These are phyloP conservation scores for Hippocampus kuda DNA, from an alignment of 2,797 vertebrate genomes.

Conservation along the genomic window DNA sequence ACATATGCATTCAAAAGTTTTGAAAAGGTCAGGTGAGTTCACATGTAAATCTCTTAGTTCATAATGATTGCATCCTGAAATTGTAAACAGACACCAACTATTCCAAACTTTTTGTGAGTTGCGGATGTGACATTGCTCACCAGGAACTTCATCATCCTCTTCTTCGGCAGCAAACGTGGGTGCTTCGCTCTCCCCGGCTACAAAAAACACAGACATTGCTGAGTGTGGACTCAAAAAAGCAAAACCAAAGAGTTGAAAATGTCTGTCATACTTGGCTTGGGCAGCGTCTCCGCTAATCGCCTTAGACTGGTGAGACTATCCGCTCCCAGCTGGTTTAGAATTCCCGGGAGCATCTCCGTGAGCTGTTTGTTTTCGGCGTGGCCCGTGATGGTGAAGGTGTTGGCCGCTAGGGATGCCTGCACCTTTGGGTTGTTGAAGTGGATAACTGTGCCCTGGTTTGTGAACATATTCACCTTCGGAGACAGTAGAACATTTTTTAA, in stretches of 20 bases:
- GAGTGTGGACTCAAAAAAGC: background rate
- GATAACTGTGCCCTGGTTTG: conserved; percentile 94
- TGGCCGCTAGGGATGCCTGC: conserved; percentile 92
- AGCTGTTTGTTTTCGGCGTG: conserved; percentile 97
- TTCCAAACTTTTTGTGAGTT: background rate
- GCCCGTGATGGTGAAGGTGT: conserved; percentile 95
- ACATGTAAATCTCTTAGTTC: background rate
- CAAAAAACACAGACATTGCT: background rate
- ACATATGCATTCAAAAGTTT: too few species aligned
- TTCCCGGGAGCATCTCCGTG: conserved; percentile 95
- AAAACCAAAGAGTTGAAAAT: background rate
- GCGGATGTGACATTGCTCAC: conserved; percentile 21
- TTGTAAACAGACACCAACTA: background rate
- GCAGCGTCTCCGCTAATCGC: conserved; percentile 88
- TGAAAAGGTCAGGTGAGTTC: background rate
- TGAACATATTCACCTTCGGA: conserved; percentile 94
- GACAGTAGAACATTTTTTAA: background rate
- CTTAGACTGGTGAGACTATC: conserved; percentile 93
- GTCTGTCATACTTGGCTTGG: conserved; percentile 74
- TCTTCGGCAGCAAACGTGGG: conserved; percentile 52
- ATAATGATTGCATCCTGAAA: background rate
- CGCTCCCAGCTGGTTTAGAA: conserved; percentile 91
- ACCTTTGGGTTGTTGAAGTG: conserved; percentile 99
- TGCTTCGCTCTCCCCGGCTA: conserved; percentile 51
- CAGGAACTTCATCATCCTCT: conserved; percentile 64